phyloP scores from a whole-genome alignment of 2,888 invertebrate genomes.

The Stenichneumon culpator region DNA sequence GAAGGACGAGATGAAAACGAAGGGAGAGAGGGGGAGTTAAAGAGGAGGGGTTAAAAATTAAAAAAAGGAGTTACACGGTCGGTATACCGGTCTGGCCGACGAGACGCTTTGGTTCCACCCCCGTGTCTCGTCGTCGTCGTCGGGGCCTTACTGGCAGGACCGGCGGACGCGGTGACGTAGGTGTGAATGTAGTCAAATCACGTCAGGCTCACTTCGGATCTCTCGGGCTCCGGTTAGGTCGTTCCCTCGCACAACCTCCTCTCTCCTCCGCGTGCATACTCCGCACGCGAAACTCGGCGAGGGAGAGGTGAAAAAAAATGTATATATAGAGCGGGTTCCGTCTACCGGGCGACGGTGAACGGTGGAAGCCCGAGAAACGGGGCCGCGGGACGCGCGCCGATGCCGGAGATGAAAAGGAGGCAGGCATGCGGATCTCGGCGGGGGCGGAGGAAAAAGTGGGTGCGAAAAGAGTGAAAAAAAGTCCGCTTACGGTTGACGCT shows the following conservation, averaged over 20 bases:
- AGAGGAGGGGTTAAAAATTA: not conserved
- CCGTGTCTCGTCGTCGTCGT: slow-evolving; percentile 66
- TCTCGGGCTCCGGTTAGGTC: slow-evolving; percentile 37
- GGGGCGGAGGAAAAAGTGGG: slow-evolving; percentile 25
- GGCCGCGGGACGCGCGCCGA: not conserved
- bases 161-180: slow-evolving; percentile 76
- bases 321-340: not conserved
- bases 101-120: slow-evolving; percentile 68
- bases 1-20: slow-evolving; percentile 22
- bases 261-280: slow-evolving; percentile 1
- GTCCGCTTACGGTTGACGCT: slow-evolving; percentile 51
- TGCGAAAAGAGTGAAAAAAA: not conserved
- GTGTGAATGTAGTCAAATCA: slow-evolving; percentile 84
- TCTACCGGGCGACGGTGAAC: slow-evolving; percentile 10
- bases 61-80: slow-evolving; percentile 43
- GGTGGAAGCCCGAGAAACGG: not conserved
- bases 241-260: slow-evolving; percentile 22
- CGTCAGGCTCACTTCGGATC: slow-evolving; percentile 78
- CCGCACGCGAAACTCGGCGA: slow-evolving; percentile 24
- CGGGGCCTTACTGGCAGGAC: slow-evolving; percentile 56
- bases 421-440: not conserved
- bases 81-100: slow-evolving; percentile 29
- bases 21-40: slow-evolving; percentile 18
- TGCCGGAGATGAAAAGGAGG: not conserved
- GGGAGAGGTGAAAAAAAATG: slow-evolving; percentile 9